Percentiles rank a stretch among this genome's conserved stretches.
These are phyloP conservation scores for Chaetodon trifascialis DNA, from an alignment of 2,113 vertebrate genomes.

Conservation along the genomic window DNA sequence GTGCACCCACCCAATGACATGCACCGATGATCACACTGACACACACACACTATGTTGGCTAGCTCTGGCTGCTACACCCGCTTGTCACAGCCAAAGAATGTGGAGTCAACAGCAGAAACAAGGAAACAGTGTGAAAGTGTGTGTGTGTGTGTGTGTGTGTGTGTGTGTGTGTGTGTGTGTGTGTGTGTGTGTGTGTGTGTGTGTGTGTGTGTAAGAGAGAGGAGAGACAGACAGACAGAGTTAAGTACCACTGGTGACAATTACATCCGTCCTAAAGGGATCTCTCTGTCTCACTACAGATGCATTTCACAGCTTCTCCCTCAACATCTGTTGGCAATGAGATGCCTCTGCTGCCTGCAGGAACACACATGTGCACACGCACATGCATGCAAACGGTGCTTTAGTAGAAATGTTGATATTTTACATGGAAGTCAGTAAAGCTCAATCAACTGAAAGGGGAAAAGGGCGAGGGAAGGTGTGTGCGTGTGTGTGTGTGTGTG, in stretches of 20 bases:
- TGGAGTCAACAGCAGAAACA: slow-evolving; percentile 36
- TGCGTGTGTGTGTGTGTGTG: slow-evolving; percentile 1
- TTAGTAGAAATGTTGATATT: neutral
- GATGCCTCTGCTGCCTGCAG: slow-evolving; percentile 8
- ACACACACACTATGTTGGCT: slow-evolving; percentile 4
- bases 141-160: slow-evolving; percentile 29
- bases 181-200: slow-evolving; percentile 11
- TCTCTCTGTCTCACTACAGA: slow-evolving; percentile 11
- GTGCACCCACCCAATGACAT: slow-evolving; percentile 33
- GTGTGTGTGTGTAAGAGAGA: slow-evolving; percentile 1
- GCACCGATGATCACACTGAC: neutral
- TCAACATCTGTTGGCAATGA: slow-evolving; percentile 46
- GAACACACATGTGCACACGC: neutral
- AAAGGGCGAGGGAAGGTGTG: neutral
- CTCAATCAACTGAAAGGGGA: neutral
- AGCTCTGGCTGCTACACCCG: slow-evolving; percentile 28
- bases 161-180: slow-evolving; percentile 23
- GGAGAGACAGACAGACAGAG: neutral
- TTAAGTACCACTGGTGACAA: slow-evolving; percentile 45
- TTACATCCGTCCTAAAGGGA: slow-evolving; percentile 32
- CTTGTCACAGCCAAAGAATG: slow-evolving; percentile 40
- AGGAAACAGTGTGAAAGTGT: neutral
- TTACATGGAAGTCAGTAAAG: neutral
- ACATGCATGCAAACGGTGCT: neutral
- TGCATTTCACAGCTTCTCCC: slow-evolving; percentile 33